phyloP scores from a whole-genome alignment of 2,113 vertebrate genomes.

The Peromyscus polionotus region DNA sequence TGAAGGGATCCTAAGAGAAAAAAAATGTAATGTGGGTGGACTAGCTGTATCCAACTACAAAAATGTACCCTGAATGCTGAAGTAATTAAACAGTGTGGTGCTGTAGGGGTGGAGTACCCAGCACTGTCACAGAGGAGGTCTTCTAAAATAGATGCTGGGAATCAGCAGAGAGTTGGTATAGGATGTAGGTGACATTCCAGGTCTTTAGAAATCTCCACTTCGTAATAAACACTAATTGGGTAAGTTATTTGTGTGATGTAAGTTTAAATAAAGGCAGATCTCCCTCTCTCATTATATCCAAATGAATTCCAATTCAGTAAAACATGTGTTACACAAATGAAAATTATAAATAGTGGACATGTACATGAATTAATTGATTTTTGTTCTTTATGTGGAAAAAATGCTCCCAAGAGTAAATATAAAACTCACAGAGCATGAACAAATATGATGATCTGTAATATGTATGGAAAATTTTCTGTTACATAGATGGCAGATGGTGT shows the following conservation, averaged over 20 bases:
- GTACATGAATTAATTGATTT: not conserved
- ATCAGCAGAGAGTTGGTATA: not conserved
- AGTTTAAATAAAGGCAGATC: constrained; percentile 10
- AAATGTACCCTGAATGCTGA: constrained; percentile 10
- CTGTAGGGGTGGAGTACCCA: not conserved
- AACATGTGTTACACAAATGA: not conserved
- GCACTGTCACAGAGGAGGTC: not conserved
- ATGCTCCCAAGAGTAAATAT: constrained; percentile 23
- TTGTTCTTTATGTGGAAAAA: constrained; percentile 20
- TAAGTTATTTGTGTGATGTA: constrained; percentile 18
- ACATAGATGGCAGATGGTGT: not conserved
- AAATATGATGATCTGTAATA: not conserved
- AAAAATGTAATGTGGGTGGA: not conserved
- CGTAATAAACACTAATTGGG: not conserved
- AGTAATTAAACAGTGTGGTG: constrained; percentile 53
- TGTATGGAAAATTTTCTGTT: not conserved
- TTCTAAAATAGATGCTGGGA: not conserved
- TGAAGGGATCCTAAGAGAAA: not conserved
- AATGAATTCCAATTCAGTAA: constrained; percentile 32
- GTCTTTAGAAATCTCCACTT: not conserved
- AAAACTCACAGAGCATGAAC: not conserved
- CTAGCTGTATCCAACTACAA: not conserved
- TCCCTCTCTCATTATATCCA: not conserved
- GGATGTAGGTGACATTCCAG: not conserved
- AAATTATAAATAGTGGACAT: constrained; percentile 51